Evolutionary conservation across 1,140 invertebrate genomes (phyloP).

Genomic region (Heterodera schachtii): DNA sequence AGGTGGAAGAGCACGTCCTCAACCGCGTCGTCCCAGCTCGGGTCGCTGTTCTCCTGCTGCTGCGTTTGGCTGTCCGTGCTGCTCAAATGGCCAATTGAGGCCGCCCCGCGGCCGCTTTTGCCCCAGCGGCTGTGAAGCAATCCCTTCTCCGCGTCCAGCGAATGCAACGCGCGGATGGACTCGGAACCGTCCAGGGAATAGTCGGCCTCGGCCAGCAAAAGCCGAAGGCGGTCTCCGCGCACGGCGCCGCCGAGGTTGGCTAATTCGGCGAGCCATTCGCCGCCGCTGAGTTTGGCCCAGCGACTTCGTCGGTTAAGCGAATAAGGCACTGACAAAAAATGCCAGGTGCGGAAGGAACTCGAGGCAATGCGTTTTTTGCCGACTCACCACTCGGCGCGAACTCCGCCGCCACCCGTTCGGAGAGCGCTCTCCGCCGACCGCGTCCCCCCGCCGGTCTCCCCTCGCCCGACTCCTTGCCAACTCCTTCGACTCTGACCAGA

Average conservation of each 20-base stretch:
- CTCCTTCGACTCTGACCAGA: constrained; percentile 16
- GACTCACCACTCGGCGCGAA: constrained; percentile 24
- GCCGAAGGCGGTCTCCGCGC: neutral
- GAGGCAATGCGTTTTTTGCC: neutral
- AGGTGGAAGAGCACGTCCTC: constrained; percentile 21
- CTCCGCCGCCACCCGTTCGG: constrained; percentile 6
- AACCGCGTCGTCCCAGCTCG: constrained; percentile 6
- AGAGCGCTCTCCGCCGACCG: neutral
- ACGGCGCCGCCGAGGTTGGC: neutral
- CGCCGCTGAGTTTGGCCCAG: constrained; percentile 6
- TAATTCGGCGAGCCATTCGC: constrained; percentile 19
- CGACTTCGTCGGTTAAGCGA: constrained; percentile 20
- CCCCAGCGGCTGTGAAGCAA: constrained; percentile 9
- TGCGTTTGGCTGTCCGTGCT: neutral
- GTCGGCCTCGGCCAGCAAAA: constrained; percentile 24
- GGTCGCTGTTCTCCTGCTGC: constrained; percentile 21
- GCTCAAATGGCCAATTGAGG: constrained; percentile 4
- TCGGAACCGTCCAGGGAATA: constrained; percentile 20
- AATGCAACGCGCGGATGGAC: constrained; percentile 12
- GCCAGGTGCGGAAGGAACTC: neutral
- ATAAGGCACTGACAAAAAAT: constrained; percentile 19
- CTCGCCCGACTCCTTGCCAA: neutral
- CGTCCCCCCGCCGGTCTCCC: constrained; percentile 12
- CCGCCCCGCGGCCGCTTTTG: constrained; percentile 20
- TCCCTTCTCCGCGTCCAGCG: constrained; percentile 5